Base-by-base conservation (phyloP, 1,140 invertebrate species). In the Microplitis mediator region DNA sequence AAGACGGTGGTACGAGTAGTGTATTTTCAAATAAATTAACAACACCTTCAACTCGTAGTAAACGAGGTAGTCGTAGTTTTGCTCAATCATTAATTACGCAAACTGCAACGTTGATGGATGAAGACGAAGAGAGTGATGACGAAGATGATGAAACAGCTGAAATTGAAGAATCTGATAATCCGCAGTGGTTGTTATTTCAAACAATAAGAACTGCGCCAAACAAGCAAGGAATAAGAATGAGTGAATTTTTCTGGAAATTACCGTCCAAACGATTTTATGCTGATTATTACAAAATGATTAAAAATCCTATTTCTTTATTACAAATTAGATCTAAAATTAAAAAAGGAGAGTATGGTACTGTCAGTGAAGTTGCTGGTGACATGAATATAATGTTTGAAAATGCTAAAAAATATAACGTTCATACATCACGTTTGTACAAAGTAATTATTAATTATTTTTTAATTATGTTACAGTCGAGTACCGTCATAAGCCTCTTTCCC, bases 301-400 rank as follows among this genome's bases (percentile, higher is more conserved):
- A 96, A 81, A 95, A 96, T 83, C 98, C 98, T 0, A 93, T 99
- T 75, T 98, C 98, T 0, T 86, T 99, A 74, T 92, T 93, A 68
- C 95, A 98, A 87, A 98, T 99, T 71, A 91, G 94, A 74, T 93
- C 94, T 63, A 98, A 97, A 88, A 91, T 98, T 31, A 93, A 95
- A 85, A 92, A 91, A 81, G 93, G 94, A 23, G 91, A 92, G 75
- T 99, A 99, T 85, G 92, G 91, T 3, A 95, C 93, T 13, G 87
- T 98, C 3, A 94, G 92, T 73, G 95, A 98, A 85, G 91, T 99
- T 68, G 94, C 95, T n/a, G 93, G 92, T 1, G 98, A 99, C 83
- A 91, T 99, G 88, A 97, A 97, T 83, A 91, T 98, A n/a, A 97
- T 99, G 93, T 98, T 99, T 89, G 95, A 98, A 83, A 99, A 99